Conservation (phyloP, 2,888 invertebrate genomes). For the Nycteola revayana region DNA sequence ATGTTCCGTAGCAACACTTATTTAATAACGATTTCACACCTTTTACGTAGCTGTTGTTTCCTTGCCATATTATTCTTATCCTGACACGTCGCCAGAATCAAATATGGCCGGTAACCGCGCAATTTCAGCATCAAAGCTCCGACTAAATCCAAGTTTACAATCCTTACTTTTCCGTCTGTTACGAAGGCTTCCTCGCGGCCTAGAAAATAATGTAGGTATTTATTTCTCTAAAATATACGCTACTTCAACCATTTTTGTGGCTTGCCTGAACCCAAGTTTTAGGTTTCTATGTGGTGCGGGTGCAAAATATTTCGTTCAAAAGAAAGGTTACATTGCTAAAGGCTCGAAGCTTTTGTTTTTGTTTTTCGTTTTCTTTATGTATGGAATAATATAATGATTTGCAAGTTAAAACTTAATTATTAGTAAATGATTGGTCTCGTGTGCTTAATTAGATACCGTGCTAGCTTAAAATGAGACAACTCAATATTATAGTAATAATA, state of each 20-base stretch:
- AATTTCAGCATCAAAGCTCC: constrained; percentile 64
- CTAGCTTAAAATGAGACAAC: too few species aligned
- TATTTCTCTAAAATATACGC: constrained; percentile 8
- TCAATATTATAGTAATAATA: too few species aligned
- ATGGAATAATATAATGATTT: too few species aligned
- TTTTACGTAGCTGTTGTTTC: constrained; percentile 52
- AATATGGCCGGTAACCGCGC: constrained; percentile 63
- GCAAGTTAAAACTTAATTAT: too few species aligned
- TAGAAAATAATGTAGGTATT: constrained; percentile 30
- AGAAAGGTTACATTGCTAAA: too few species aligned
- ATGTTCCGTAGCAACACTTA: too few species aligned
- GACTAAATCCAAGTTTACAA: constrained; percentile 62
- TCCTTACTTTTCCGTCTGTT: constrained; percentile 56
- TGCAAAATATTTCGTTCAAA: too few species aligned
- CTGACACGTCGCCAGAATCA: constrained; percentile 59
- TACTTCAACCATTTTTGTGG: constrained; percentile 11
- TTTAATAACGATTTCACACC: constrained; percentile 44
- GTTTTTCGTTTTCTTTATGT: too few species aligned
- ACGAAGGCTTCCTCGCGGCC: constrained; percentile 66
- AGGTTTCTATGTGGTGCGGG: too few species aligned
- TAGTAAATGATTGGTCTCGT: too few species aligned
- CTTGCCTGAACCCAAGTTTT: constrained; percentile 10
- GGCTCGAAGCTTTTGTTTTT: too few species aligned
- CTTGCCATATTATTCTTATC: constrained; percentile 40
- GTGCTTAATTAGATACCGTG: too few species aligned